phyloP scores from a whole-genome alignment of 2,888 invertebrate species.

The Operophtera brumata region DNA sequence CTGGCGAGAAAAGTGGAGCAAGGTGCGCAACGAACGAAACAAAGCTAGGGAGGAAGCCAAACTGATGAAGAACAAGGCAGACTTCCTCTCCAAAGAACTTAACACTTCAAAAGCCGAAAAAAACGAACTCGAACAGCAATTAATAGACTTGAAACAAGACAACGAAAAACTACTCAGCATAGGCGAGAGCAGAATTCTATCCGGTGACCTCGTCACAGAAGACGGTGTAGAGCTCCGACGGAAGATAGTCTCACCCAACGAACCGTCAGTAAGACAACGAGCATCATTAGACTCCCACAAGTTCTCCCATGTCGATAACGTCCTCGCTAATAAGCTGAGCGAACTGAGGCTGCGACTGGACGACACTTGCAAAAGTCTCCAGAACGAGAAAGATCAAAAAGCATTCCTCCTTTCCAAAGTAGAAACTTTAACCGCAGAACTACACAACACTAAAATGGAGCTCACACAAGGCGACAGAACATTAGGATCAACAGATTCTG shows the following conservation, averaged over 20 bases:
- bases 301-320: slow-evolving; percentile 70
- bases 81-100: slow-evolving; percentile 88
- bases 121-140: slow-evolving; percentile 87
- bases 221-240: slow-evolving; percentile 69
- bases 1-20: slow-evolving; percentile 98
- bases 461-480: slow-evolving; percentile 65
- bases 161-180: slow-evolving; percentile 87
- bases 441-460: slow-evolving; percentile 67
- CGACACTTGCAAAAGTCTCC: slow-evolving; percentile 64
- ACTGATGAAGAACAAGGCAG: slow-evolving; percentile 89
- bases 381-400: slow-evolving; percentile 71
- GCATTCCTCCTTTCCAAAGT: slow-evolving; percentile 65
- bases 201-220: slow-evolving; percentile 62
- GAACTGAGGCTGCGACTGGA: slow-evolving; percentile 65
- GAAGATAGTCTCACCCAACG: slow-evolving; percentile 61
- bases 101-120: slow-evolving; percentile 88
- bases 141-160: slow-evolving; percentile 88
- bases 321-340: slow-evolving; percentile 64
- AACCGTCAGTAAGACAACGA: slow-evolving; percentile 58
- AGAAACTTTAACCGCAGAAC: slow-evolving; percentile 62
- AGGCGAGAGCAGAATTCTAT: slow-evolving; percentile 69
- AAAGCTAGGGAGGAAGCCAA: slow-evolving; percentile 95
- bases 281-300: slow-evolving; percentile 74
- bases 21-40: slow-evolving; percentile 94
- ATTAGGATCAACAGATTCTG: slow-evolving; percentile 71